Conservation (phyloP, 1,140 invertebrate species). For the Pinna nobilis region DNA sequence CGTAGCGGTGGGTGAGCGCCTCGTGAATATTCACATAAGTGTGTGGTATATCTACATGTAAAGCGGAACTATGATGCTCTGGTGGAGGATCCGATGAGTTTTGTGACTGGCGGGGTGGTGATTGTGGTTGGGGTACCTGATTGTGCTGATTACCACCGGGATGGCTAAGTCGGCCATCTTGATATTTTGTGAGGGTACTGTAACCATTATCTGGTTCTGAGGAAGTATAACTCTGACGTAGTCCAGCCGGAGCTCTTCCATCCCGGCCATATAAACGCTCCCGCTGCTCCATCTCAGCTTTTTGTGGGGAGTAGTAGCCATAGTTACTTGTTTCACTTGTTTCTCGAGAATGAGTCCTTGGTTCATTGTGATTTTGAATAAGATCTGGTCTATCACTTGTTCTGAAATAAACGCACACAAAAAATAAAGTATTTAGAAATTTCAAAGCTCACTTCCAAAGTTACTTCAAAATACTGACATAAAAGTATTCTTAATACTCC, state of each 20-base stretch:
- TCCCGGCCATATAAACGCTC: slow-evolving; percentile 1
- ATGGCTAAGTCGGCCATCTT: no score
- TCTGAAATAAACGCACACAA: neutral
- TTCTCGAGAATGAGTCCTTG: slow-evolving; percentile 29
- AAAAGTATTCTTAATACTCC: no score
- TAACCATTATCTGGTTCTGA: slow-evolving; percentile 36
- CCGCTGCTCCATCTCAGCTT: neutral
- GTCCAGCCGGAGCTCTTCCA: neutral
- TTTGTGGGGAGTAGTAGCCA: slow-evolving; percentile 27
- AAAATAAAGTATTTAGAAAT: neutral
- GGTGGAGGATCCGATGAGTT: neutral
- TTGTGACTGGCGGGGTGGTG: slow-evolving; percentile 2
- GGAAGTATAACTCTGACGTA: neutral
- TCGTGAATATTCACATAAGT: slow-evolving; percentile 57
- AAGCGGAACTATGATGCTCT: slow-evolving; percentile 4
- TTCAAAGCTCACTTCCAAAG: neutral
- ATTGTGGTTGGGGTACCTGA: slow-evolving; percentile 20
- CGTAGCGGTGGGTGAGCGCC: slow-evolving; percentile 23
- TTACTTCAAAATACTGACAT: no score
- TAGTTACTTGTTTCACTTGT: slow-evolving; percentile 23
- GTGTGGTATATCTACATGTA: slow-evolving; percentile 36
- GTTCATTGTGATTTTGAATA: slow-evolving; percentile 4
- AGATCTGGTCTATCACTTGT: slow-evolving; percentile 12
- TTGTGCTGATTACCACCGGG: no score
- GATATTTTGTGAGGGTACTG: slow-evolving; percentile 25